Evolutionary conservation across 2,888 invertebrate species (phyloP).

Genomic region (Pandemis corylana): DNA sequence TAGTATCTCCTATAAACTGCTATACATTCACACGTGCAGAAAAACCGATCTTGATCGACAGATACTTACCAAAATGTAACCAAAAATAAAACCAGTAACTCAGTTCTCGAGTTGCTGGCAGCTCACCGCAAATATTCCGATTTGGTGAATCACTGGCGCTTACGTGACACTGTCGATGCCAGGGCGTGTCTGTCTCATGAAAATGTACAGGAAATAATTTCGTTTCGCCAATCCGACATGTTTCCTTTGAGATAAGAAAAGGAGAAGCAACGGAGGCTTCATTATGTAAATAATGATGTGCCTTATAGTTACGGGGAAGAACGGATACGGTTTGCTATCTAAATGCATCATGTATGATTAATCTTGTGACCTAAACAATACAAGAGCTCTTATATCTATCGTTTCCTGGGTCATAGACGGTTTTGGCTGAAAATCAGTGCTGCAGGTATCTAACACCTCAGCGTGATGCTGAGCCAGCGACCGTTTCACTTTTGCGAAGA

Average conservation of each 20-base stretch:
- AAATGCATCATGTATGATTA: background rate
- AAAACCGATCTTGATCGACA: background rate
- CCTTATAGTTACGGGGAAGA: background rate
- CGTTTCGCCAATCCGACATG: constrained; percentile 21
- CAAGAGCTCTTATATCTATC: no score
- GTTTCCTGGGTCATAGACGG: no score
- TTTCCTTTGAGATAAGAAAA: constrained; percentile 17
- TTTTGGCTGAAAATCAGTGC: no score
- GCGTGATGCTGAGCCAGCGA: no score
- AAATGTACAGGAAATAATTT: constrained; percentile 40
- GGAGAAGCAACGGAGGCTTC: background rate
- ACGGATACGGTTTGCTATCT: background rate
- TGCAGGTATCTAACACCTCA: no score
- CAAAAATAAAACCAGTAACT: background rate
- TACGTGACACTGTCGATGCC: constrained; percentile 57
- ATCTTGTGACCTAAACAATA: no score
- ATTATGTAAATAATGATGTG: constrained; percentile 15
- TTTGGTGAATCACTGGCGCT: constrained; percentile 58
- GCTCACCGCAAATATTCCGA: background rate
- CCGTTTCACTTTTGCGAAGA: no score
- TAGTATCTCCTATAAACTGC: no score
- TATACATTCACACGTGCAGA: no score
- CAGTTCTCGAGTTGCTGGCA: background rate
- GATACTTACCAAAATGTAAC: background rate
- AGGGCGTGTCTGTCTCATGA: constrained; percentile 49